Evolutionary conservation across 2,888 invertebrate species (phyloP), one percentile per base, ranked within the genome.

Genomic region (Arenicola marina): DNA sequence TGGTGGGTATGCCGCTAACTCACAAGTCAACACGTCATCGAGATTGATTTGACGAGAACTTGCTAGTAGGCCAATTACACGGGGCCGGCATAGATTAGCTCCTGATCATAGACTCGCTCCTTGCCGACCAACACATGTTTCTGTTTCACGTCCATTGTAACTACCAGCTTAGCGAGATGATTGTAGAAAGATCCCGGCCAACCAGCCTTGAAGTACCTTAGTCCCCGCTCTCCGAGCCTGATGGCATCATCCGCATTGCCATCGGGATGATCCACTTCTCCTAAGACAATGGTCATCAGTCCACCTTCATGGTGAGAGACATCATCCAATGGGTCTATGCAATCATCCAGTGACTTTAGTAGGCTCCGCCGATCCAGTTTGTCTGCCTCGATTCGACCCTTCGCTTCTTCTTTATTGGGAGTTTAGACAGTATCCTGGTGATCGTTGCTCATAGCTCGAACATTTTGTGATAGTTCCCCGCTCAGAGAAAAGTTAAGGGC

Each of bases 1-100:
- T 38, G 62, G 51, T 31, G 62, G 59, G 31, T 59, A 61, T 61
- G 59, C 62, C 38, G 59, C 54, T 53, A 62, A 33, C 43, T 60
- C 59, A 45, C 31, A 62, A 28, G 44, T 31, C 28, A 62, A 32
- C 28, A 62, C 62, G 38, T 60, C 62, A 44, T 59, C 44, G 33
- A 62, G 24, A 53, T 61, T 32, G 43, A 62, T 53, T 18, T 61
- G 53, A 2, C 38, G 34, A 34, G 32, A 51, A 3, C 53, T 59
- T 21, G 24, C 59, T 15, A 24, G 21, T 21, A 62, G 38, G n/a
- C 58, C 62, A 60, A 61, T 51, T n/a, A 61, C 58, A 53, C 43
- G 51, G 24, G 38, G n/a, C n/a, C n/a, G n/a, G n/a, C n/a, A n/a
- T 48, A 48, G 1, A 62, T 62, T 2, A 29, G 31, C 11, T 62